Evolutionary conservation across 2,888 invertebrate species (phyloP).

Genomic region (Dasypogon diadema): DNA sequence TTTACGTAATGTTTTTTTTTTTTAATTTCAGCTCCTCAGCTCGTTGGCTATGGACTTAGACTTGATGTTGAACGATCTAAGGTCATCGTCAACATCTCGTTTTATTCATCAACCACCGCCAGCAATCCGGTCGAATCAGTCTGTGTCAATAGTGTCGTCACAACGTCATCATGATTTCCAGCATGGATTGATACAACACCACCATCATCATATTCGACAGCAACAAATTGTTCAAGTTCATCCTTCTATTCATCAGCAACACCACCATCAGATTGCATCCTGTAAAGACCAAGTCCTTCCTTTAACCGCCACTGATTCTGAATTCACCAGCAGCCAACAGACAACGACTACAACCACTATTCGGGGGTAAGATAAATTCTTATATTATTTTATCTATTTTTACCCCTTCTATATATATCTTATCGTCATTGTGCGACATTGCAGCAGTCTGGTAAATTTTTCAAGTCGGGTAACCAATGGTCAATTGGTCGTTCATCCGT

Average conservation of each 20-base stretch:
- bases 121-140: slow-evolving; percentile 52
- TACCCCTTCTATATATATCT: slow-evolving; percentile 21
- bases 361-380: slow-evolving; percentile 32
- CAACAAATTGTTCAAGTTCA: slow-evolving; percentile 47
- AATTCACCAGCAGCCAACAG: slow-evolving; percentile 49
- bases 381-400: neutral
- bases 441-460: slow-evolving; percentile 24
- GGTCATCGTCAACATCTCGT: slow-evolving; percentile 72
- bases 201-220: slow-evolving; percentile 57
- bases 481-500: slow-evolving; percentile 44
- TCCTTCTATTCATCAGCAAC: slow-evolving; percentile 50
- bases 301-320: slow-evolving; percentile 55
- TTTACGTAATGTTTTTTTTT: too few species aligned
- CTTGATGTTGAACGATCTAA: slow-evolving; percentile 86
- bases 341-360: slow-evolving; percentile 19
- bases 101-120: slow-evolving; percentile 57
- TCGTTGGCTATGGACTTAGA: slow-evolving; percentile 87
- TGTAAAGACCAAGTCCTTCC: slow-evolving; percentile 11
- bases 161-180: slow-evolving; percentile 46
- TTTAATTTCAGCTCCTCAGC: slow-evolving; percentile 79
- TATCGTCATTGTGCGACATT: slow-evolving; percentile 8
- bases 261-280: slow-evolving; percentile 44
- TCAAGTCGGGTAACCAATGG: slow-evolving; percentile 20
- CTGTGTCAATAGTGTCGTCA: slow-evolving; percentile 58
- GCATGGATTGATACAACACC: slow-evolving; percentile 51